Conservation (phyloP, 2,888 invertebrate species). For the Zaprionus bogoriensis region DNA sequence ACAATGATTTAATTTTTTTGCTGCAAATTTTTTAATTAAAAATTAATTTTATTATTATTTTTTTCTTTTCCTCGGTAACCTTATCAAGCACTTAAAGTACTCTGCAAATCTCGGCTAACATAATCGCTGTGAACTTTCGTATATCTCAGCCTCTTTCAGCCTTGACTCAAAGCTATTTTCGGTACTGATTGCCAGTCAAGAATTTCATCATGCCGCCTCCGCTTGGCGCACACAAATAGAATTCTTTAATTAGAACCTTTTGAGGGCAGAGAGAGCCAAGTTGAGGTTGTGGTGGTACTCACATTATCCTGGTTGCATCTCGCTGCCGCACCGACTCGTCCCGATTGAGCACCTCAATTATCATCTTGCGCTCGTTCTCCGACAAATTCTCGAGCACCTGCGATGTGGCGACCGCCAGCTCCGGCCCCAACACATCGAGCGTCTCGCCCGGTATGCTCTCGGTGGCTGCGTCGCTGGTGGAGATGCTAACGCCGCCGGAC, state of each 20-base stretch:
- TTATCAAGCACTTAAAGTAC: too few relatives aligned
- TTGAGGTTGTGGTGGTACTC: slow-evolving; percentile 83
- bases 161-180: background rate
- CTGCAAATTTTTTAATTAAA: too few relatives aligned
- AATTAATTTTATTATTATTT: too few relatives aligned
- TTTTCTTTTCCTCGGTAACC: too few relatives aligned
- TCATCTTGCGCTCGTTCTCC: slow-evolving; percentile 84
- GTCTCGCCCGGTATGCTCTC: slow-evolving; percentile 76
- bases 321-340: slow-evolving; percentile 84
- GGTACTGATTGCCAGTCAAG: background rate
- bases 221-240: background rate
- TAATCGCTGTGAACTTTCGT: background rate
- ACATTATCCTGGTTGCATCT: slow-evolving; percentile 84
- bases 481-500: slow-evolving; percentile 39
- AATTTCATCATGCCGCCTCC: background rate
- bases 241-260: slow-evolving; percentile 5
- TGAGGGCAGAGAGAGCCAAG: background rate
- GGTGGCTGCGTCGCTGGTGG: slow-evolving; percentile 60
- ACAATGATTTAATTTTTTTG: too few relatives aligned
- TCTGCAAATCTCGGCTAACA: too few relatives aligned
- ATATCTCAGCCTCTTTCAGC: too few relatives aligned
- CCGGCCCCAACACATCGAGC: slow-evolving; percentile 80
- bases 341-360: slow-evolving; percentile 84
- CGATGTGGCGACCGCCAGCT: slow-evolving; percentile 80
- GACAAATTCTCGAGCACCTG: slow-evolving; percentile 82